Conservation (phyloP, 2,113 vertebrate genomes). For the Lepidiolamprologus cunningtoni region DNA sequence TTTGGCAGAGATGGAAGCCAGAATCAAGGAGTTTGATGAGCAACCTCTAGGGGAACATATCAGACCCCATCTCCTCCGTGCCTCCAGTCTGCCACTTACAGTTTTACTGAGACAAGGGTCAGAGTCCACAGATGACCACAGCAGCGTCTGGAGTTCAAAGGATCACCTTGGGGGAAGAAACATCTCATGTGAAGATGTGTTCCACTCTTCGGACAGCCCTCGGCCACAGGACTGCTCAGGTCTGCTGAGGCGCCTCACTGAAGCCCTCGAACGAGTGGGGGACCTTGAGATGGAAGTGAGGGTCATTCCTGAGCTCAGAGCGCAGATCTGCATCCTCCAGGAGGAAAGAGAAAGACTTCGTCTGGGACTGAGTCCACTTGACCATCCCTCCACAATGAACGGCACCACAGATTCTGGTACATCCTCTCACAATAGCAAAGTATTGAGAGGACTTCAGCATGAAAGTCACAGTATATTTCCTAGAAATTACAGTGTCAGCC, state of each 20-base stretch:
- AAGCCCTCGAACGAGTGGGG: constrained; percentile 58
- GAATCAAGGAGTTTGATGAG: constrained; percentile 58
- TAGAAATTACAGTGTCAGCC: neutral
- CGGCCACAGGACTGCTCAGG: constrained; percentile 16
- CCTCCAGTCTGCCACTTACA: constrained; percentile 84
- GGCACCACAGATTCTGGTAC: constrained; percentile 5
- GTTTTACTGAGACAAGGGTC: constrained; percentile 70
- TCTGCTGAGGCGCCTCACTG: constrained; percentile 55
- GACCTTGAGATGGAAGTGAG: constrained; percentile 63
- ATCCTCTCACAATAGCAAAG: neutral
- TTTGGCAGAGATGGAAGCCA: constrained; percentile 61
- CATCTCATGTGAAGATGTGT: constrained; percentile 37
- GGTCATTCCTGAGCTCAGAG: constrained; percentile 65
- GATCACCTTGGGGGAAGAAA: constrained; percentile 47
- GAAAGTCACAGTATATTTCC: constrained; percentile 6
- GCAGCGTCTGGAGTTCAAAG: constrained; percentile 31
- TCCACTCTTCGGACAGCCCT: constrained; percentile 15
- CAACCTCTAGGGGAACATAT: constrained; percentile 63
- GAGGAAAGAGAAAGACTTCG: constrained; percentile 56
- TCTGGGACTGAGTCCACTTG: constrained; percentile 36
- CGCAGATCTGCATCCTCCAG: constrained; percentile 64
- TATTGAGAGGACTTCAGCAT: constrained; percentile 23
- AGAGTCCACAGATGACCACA: constrained; percentile 46
- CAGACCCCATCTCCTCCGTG: constrained; percentile 83
- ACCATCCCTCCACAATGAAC: neutral